phyloP scores from a whole-genome alignment of 1,140 invertebrate species.

The Tetramorium parvispinum region DNA sequence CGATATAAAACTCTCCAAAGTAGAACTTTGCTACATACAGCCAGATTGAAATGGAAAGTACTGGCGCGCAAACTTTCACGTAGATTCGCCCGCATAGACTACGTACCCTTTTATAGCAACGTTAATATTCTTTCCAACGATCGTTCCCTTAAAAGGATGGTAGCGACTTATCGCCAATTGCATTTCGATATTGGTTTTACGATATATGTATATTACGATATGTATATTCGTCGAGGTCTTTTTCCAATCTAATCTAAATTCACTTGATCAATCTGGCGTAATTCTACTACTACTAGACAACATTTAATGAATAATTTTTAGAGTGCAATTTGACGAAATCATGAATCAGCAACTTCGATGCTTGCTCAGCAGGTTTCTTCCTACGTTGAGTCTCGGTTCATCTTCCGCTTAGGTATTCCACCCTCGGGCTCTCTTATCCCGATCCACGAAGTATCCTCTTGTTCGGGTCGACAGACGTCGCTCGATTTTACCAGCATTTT shows the following conservation, averaged over 20 bases:
- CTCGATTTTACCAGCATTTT: constrained; percentile 19
- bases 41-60: constrained; percentile 61
- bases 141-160: constrained; percentile 36
- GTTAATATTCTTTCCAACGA: constrained; percentile 64
- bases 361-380: constrained; percentile 21
- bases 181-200: constrained; percentile 3
- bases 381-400: constrained; percentile 10
- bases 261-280: not conserved
- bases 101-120: constrained; percentile 34
- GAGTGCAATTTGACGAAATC: constrained; percentile 33
- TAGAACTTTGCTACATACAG: not conserved
- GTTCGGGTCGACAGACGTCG: constrained; percentile 27
- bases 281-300: not conserved
- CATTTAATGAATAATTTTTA: constrained; percentile 27
- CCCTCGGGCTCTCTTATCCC: constrained; percentile 25
- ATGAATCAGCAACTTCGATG: constrained; percentile 23
- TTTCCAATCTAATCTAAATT: not conserved
- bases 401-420: constrained; percentile 48
- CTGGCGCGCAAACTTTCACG: constrained; percentile 51
- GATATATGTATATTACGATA: too few species aligned
- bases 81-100: not conserved
- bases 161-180: not conserved
- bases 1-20: constrained; percentile 51
- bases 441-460: constrained; percentile 22
- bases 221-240: not conserved